Evolutionary conservation across 2,113 vertebrate genomes (phyloP), one percentile per base, ranked within the genome.

Genomic region (Ceyx cyanopectus): DNA sequence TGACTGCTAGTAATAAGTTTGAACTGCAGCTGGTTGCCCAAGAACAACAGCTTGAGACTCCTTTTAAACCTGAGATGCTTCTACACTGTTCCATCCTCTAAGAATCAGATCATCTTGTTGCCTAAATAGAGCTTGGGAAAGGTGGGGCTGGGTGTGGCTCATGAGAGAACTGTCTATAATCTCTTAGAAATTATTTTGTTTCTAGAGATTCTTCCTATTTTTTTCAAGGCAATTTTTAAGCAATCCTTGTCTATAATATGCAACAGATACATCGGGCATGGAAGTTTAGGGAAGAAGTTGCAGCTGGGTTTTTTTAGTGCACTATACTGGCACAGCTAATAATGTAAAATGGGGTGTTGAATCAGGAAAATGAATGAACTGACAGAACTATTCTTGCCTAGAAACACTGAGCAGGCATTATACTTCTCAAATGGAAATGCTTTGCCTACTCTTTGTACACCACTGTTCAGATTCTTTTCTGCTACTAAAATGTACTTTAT

Each of bases 361-460:
- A 84, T n/a, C 21, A 53, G 67, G 14, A 22, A 87, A 73, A 51
- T 15, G 26, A 74, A 79, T 92, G 58, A 87, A 62, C 27, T 85
- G 63, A n/a, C 48, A 62, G 48, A 92, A 76, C 56, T 80, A 73
- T 19, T 92, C 69, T 21, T 92, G 81, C 32, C 56, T 85, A 27
- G 78, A 87, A 92, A 48, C 46, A 69, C 50, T 80, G 72, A 87
- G 10, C 27, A 85, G 63, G 60, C 75, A 62, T 7, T 58, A 7
- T 54, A 29, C 62, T 89, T 87, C 34, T 79, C 30, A 62, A 72
- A 32, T 79, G 22, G 63, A 75, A 91, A 50, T 74, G 60, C 16
- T 85, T 50, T 0, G 0, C 13, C 0, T 27, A 18, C 24, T 40
- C 78, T 20, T 54, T 61, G 16, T 86, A 13, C 37, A 48, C 7